phyloP scores from a whole-genome alignment of 2,888 invertebrate genomes.

The Epiblema foenella region DNA sequence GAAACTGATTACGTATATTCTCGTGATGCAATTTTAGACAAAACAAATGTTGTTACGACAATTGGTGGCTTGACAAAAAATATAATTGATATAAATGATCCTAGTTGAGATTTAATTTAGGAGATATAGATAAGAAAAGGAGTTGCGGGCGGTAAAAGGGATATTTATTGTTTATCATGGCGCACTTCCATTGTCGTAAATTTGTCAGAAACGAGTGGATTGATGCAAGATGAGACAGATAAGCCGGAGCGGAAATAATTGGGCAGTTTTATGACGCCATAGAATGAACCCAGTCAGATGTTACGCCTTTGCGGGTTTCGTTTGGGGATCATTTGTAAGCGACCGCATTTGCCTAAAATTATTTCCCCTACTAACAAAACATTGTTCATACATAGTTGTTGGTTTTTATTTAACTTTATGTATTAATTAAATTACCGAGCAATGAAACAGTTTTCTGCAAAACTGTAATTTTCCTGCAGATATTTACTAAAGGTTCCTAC shows the following conservation, averaged over 20 bases:
- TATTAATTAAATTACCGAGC: too few relatives aligned
- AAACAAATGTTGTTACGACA: neutral
- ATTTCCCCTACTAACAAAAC: neutral
- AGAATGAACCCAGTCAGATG: conserved; percentile 45
- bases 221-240: conserved; percentile 74
- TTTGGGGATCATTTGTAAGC: conserved; percentile 8
- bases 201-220: conserved; percentile 77
- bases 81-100: conserved; percentile 6
- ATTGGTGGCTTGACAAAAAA: neutral
- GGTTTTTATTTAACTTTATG: neutral
- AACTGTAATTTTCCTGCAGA: too few relatives aligned
- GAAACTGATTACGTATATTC: neutral
- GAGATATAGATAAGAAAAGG: conserved; percentile 63
- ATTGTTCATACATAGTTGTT: neutral
- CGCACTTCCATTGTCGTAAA: conserved; percentile 74
- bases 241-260: conserved; percentile 75
- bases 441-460: too few relatives aligned
- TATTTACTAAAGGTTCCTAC: too few relatives aligned
- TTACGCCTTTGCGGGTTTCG: conserved; percentile 20
- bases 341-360: conserved; percentile 1
- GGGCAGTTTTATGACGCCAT: conserved; percentile 71
- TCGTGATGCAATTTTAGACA: neutral
- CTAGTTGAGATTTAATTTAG: conserved; percentile 31
- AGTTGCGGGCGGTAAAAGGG: conserved; percentile 68
- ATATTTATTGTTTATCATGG: conserved; percentile 78